phyloP scores from a whole-genome alignment of 2,888 invertebrate species.

The Campoletis raptor region DNA sequence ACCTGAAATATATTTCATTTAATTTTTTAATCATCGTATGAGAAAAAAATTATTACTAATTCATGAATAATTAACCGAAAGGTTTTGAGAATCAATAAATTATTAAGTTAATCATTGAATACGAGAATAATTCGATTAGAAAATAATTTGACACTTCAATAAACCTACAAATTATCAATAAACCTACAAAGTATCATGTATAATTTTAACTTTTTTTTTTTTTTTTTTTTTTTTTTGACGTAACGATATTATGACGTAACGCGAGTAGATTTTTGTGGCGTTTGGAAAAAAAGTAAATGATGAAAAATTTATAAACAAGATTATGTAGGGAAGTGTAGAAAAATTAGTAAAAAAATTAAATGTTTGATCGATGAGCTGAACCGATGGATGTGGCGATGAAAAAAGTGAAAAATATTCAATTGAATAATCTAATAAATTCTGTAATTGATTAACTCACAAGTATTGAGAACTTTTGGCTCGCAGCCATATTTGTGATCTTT shows the following conservation, averaged over 20 bases:
- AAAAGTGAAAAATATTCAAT: not conserved
- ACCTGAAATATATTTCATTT: slow-evolving; percentile 78
- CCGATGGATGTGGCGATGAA: no score
- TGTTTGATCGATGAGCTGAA: no score
- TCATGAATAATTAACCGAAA: not conserved
- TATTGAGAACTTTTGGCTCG: slow-evolving; percentile 88
- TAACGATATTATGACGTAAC: no score
- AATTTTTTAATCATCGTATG: not conserved
- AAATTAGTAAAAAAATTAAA: no score
- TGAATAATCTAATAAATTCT: not conserved
- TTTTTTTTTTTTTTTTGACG: no score
- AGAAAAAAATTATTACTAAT: not conserved
- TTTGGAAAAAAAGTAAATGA: no score
- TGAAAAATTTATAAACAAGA: no score
- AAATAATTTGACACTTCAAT: not conserved
- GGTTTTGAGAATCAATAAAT: not conserved
- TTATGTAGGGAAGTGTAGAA: no score
- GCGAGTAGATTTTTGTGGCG: no score
- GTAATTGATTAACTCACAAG: slow-evolving; percentile 86
- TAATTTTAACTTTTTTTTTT: no score
- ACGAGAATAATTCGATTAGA: not conserved
- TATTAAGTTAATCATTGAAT: not conserved
- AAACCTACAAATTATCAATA: not conserved
- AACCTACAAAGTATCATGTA: no score
- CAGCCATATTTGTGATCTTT: slow-evolving; percentile 89